These are phyloP conservation scores for Ciconia boyciana DNA, from an alignment of 2,113 vertebrate species.

Conservation along the genomic window DNA sequence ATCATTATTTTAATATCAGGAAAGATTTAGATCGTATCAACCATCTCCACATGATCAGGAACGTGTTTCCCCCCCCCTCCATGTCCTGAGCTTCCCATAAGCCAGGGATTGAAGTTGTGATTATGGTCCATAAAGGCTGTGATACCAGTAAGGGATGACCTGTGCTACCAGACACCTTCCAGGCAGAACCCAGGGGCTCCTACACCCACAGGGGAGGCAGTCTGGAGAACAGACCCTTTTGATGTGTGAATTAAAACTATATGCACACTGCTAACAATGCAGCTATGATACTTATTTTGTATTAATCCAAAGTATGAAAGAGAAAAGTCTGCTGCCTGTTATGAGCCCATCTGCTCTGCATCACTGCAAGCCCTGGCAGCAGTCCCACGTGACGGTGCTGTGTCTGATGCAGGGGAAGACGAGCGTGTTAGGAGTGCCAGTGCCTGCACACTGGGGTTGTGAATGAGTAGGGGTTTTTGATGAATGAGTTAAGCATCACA, in stretches of 20 bases:
- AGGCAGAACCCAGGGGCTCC: not conserved
- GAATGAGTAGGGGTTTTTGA: not conserved
- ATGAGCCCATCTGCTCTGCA: not conserved
- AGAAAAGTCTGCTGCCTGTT: not conserved
- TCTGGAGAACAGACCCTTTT: not conserved
- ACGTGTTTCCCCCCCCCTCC: fast-evolving
- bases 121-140: not conserved
- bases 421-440: not conserved
- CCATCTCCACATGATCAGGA: not conserved
- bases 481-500: not conserved
- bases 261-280: not conserved
- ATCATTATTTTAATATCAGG: not conserved
- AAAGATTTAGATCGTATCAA: fast-evolving
- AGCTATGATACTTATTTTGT: not conserved
- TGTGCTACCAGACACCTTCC: not conserved
- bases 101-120: not conserved
- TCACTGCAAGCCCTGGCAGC: not conserved
- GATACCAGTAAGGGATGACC: not conserved
- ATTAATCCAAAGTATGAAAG: not conserved
- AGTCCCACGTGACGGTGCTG: not conserved
- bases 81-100: not conserved
- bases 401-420: not conserved
- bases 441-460: not conserved
- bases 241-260: not conserved
- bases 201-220: too few species aligned